Conservation (phyloP, 1,140 invertebrate species). For the Musca domestica region DNA sequence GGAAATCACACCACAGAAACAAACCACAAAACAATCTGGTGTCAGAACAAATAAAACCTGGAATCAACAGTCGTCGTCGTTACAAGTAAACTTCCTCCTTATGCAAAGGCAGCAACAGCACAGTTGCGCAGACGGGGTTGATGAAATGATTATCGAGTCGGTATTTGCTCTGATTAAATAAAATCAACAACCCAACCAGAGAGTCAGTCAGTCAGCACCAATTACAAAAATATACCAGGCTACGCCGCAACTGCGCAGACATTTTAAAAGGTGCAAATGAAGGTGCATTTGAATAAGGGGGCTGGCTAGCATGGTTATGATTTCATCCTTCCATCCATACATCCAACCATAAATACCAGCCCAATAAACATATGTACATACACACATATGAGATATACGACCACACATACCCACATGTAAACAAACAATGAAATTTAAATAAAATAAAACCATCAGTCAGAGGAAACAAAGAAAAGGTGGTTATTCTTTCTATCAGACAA, state of each 20-base stretch:
- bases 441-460: not conserved
- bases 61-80: not conserved
- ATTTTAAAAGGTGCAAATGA: slow-evolving; percentile 11
- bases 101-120: not conserved
- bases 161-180: slow-evolving; percentile 15
- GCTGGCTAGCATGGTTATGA: too few species aligned
- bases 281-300: slow-evolving; percentile 1
- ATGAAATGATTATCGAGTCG: not conserved
- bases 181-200: not conserved
- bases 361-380: too few species aligned
- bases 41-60: not conserved
- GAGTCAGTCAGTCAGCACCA: not conserved
- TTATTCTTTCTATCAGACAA: not conserved
- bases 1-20: not conserved
- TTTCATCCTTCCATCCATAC: too few species aligned
- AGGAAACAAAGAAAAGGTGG: slow-evolving; percentile 2
- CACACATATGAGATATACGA: too few species aligned
- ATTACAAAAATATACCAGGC: not conserved
- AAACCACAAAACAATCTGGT: not conserved
- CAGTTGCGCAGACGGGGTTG: not conserved
- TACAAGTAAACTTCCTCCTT: slow-evolving; percentile 1
- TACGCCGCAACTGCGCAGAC: not conserved
- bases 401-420: too few species aligned
- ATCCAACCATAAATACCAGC: too few species aligned
- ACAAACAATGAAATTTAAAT: slow-evolving; percentile 5